phyloP scores from a whole-genome alignment of 2,888 invertebrate genomes.

The Cryptus viduatorius region DNA sequence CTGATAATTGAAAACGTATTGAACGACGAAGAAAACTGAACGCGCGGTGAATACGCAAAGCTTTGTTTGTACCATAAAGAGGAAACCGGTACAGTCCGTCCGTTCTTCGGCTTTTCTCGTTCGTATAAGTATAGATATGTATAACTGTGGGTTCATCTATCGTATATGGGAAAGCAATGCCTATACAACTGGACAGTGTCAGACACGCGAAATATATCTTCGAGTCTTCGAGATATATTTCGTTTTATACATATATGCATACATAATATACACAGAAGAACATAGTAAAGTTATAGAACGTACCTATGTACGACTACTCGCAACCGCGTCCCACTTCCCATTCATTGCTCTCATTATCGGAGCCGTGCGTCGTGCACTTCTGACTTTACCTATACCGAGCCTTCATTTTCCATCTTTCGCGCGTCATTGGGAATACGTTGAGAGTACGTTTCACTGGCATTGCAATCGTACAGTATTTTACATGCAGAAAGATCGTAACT shows the following conservation, averaged over 20 bases:
- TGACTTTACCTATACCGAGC: slow-evolving; percentile 54
- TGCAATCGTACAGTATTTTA: background rate
- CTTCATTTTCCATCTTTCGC: slow-evolving; percentile 44
- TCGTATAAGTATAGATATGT: too few relatives aligned
- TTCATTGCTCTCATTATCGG: slow-evolving; percentile 78
- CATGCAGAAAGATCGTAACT: background rate
- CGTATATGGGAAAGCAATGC: background rate
- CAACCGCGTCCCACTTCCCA: slow-evolving; percentile 75
- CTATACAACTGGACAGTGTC: background rate
- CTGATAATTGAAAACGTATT: slow-evolving; percentile 39
- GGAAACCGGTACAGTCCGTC: slow-evolving; percentile 18
- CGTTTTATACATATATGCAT: slow-evolving; percentile 16
- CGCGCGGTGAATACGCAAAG: background rate
- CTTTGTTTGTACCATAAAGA: slow-evolving; percentile 1
- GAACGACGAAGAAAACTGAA: slow-evolving; percentile 10
- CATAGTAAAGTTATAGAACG: slow-evolving; percentile 7
- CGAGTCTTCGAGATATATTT: slow-evolving; percentile 54
- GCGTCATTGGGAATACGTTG: slow-evolving; percentile 1
- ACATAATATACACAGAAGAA: slow-evolving; percentile 1
- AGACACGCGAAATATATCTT: slow-evolving; percentile 16
- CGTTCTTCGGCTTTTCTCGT: slow-evolving; percentile 9
- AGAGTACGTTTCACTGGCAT: background rate
- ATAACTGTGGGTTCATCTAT: background rate
- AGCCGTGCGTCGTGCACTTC: slow-evolving; percentile 66
- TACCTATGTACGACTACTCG: background rate